Evolutionary conservation across 2,113 vertebrate genomes (phyloP), one percentile per base, ranked within the genome.

Genomic region (pig (Sus scrofa)): DNA sequence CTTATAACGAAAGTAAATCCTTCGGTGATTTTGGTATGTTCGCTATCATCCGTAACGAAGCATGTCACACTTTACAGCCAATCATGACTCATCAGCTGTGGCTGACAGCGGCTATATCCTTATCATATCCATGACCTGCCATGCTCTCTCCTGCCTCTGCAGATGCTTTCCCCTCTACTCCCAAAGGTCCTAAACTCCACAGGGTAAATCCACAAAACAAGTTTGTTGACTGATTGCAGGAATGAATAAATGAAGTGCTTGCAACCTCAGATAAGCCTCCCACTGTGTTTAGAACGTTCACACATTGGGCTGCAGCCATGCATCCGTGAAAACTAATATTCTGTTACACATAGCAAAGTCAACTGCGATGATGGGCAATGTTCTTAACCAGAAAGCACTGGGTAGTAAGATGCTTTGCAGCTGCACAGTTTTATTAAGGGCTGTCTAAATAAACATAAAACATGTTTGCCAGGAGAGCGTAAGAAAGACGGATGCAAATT

Each of bases 341-440:
- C 96, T 91, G 34, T 97, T 97, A 87, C 15, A 3, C 96, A 92
- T 58, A 95, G 86, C 60, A 96, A 97, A 97, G 86, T 95, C 94
- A 94, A 92, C 79, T 89, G 85, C 89, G 91, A 96, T 96, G 94
- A 95, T 39, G 84, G 95, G 75, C 89, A 98, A 95, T 96, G 98
- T 97, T 97, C 94, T 96, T 96, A 94, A 98, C 89, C 89, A 97
- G 95, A 97, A 98, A 92, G 78, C 95, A 96, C 24, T 93, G 91
- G 97, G 86, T 71, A 75, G 63, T 84, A 93, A 97, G 96, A 96
- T 95, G 71, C 74, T 96, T 98, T 98, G 98, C 96, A 98, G 98
- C 97, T 98, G 89, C 97, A 95, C 86, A 10, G 95, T 97, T 97
- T 96, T 94, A 97, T 95, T 98, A 96, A 98, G 79, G 39, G 34